Base-by-base conservation (phyloP, 30 jellyfish, hydroid and myxozoan species). In the Nemopilema nomurai region DNA sequence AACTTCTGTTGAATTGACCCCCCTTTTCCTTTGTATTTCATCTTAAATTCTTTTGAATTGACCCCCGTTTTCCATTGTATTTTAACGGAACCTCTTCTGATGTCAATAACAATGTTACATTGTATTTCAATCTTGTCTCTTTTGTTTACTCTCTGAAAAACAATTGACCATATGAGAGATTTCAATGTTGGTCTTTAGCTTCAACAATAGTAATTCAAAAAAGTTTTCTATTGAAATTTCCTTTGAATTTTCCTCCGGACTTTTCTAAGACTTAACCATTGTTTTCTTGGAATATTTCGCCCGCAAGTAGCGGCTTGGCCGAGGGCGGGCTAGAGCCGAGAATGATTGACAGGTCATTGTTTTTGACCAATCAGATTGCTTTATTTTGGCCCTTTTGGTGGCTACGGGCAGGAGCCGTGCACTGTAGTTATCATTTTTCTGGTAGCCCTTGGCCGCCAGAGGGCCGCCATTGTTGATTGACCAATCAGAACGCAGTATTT, bases 391-490 rank as follows among this genome's bases (percentile, higher is more conserved):
- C 57, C 57, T 41, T 41, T 41, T 41, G 57, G 57, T 41, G 57
- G 57, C 57, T 41, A 13, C 57, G 57, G 57, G 57, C 57, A 13
- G 57, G 57, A 41, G 57, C 57, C 57, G 57, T 41, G 9, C 6
- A 6, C 57, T 41, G 13, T 13, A 41, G 13, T 3, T 41, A 41
- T 13, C 57, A 41, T 3, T 41, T 41, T 41, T 41, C 13, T 3
- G 57, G 13, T 41, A 13, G 80, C 80, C 80, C 4, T 8, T 24
- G 64, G 80, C 80, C 80, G 63, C 80, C 27, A n/a, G 33, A 41
- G 30, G 77, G 41, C 77, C 41, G 41, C 77, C 50, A 19, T 70
- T 70, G 65, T 70, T 70, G 26, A 70, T 28, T 57, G 28, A 24
- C 80, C 80, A 28, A 70, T 70, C 65, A 70, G 64, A 70, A 1